Evolutionary conservation across 2,797 vertebrate genomes (phyloP).

Genomic region (Dendrocincla fuliginosa): DNA sequence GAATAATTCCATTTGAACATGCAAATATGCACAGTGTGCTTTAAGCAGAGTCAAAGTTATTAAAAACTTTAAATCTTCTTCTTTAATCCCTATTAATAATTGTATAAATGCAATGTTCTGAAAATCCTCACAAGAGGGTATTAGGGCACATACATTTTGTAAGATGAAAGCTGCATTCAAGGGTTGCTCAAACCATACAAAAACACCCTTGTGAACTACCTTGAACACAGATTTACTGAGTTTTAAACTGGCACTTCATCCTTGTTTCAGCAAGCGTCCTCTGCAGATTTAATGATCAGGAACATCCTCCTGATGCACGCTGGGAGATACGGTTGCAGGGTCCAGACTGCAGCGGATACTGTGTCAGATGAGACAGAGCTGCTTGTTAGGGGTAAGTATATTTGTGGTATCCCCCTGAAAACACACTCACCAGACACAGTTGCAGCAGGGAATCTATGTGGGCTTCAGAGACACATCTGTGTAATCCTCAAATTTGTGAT

Average conservation of each 20-base stretch:
- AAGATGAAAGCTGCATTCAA: background rate
- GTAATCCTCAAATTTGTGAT: constrained; percentile 3
- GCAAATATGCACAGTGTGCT: constrained; percentile 3
- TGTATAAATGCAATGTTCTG: constrained; percentile 23
- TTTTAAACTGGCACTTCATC: constrained; percentile 73
- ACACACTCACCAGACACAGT: constrained; percentile 39
- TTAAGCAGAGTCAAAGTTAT: constrained; percentile 30
- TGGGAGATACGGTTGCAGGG: constrained; percentile 92
- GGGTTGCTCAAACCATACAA: constrained; percentile 31
- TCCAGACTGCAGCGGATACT: constrained; percentile 91
- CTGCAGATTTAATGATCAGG: constrained; percentile 98
- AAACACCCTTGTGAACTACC: constrained; percentile 40
- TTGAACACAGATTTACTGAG: constrained; percentile 57
- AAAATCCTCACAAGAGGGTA: constrained; percentile 47
- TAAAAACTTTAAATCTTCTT: constrained; percentile 43
- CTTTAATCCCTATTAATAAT: constrained; percentile 45
- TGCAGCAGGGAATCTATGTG: constrained; percentile 10
- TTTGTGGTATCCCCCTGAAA: constrained; percentile 20
- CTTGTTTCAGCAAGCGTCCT: constrained; percentile 90
- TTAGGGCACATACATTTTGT: constrained; percentile 37
- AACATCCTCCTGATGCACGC: constrained; percentile 96
- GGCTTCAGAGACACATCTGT: background rate
- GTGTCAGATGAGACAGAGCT: constrained; percentile 91
- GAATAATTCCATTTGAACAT: background rate
- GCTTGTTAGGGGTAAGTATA: constrained; percentile 92